A percentile compares a stretch with the other conserved stretches of the same genome.
These are phyloP conservation scores for Fregetta grallaria DNA, from an alignment of 2,113 vertebrate genomes.

Conservation along the genomic window DNA sequence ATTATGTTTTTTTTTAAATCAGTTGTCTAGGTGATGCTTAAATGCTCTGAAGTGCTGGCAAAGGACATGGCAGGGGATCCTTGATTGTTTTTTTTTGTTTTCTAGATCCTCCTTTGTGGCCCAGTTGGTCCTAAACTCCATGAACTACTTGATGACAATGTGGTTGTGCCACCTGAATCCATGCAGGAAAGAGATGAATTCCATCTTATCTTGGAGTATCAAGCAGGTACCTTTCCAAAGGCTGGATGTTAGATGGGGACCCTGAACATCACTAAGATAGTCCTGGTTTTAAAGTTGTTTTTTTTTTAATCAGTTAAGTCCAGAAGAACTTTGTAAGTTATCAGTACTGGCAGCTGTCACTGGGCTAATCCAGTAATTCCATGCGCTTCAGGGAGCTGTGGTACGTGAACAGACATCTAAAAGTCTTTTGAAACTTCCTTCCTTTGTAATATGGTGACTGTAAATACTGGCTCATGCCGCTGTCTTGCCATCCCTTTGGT, in stretches of 20 bases:
- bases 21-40: neutral
- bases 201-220: slow-evolving; percentile 97
- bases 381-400: neutral
- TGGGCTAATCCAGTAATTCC: neutral
- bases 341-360: neutral
- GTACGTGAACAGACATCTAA: neutral
- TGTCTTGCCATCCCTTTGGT: neutral
- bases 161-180: slow-evolving; percentile 91
- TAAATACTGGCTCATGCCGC: neutral
- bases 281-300: neutral
- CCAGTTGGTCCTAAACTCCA: slow-evolving; percentile 96
- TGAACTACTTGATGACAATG: slow-evolving; percentile 89
- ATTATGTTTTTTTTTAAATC: neutral
- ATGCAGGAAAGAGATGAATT: slow-evolving; percentile 92
- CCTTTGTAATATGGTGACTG: neutral
- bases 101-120: slow-evolving; percentile 91
- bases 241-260: neutral
- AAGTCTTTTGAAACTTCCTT: neutral
- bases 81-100: neutral
- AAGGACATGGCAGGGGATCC: neutral
- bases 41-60: neutral
- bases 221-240: slow-evolving; percentile 80
- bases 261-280: neutral
- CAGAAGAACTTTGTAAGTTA: neutral
- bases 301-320: neutral